A percentile compares a stretch with the other conserved stretches of the same genome.
Evolutionary conservation across 2,888 invertebrate genomes (phyloP).

Genomic region (Tanytarsus gracilentus): DNA sequence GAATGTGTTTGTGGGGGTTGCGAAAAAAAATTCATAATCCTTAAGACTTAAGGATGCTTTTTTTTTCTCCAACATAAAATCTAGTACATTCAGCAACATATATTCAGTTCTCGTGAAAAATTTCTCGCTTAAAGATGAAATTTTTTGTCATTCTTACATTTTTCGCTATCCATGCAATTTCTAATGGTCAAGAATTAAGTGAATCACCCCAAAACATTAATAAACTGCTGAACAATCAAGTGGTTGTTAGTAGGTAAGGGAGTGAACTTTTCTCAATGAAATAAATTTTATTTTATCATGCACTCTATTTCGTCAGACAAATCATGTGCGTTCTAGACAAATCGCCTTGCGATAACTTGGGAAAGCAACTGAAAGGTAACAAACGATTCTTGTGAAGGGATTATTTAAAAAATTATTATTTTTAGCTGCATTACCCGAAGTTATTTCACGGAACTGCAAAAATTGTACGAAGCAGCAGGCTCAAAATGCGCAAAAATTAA

Average conservation of each 20-base stretch:
- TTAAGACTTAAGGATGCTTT: no score
- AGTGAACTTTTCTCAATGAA: no score
- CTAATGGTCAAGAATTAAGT: slow-evolving; percentile 6
- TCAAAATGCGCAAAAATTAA: slow-evolving; percentile 46
- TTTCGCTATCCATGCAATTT: no score
- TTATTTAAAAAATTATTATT: slow-evolving; percentile 32
- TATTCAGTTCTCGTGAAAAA: no score
- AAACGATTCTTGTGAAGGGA: background rate
- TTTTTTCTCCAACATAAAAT: no score
- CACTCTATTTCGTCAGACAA: slow-evolving; percentile 37
- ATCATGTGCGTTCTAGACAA: slow-evolving; percentile 51
- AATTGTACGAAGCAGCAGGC: slow-evolving; percentile 46
- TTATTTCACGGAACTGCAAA: slow-evolving; percentile 47
- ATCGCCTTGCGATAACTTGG: slow-evolving; percentile 51
- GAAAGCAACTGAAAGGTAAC: slow-evolving; percentile 52
- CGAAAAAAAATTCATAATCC: no score
- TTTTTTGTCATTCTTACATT: no score
- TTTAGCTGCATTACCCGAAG: slow-evolving; percentile 48
- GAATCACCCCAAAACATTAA: slow-evolving; percentile 35
- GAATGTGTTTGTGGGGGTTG: no score
- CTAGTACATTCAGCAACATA: no score
- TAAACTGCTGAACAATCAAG: slow-evolving; percentile 40
- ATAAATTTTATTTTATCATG: background rate
- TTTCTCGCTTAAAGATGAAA: no score
- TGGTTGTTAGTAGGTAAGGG: slow-evolving; percentile 45